Base-by-base conservation (phyloP, 1,140 invertebrate genomes). In the Sitobion miscanthi region DNA sequence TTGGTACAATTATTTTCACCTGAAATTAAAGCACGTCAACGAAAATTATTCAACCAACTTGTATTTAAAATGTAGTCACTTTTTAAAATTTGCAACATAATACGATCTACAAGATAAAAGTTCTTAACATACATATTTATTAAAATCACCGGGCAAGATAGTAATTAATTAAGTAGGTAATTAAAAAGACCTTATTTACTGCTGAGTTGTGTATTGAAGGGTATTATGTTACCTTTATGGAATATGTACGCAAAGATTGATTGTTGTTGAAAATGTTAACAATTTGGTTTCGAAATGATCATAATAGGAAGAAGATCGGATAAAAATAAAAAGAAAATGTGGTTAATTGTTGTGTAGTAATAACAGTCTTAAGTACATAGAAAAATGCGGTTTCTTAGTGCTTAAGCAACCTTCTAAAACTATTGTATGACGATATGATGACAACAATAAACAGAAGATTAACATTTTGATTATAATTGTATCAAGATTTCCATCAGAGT, bases 311-410 rank as follows among this genome's bases (percentile, higher is more conserved):
- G 77, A 93, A 93, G 91, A 93, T 93, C 47, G 82, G 82, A 85
- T 85, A 85, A 93, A 85, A 93, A 91, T 45, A 45, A 91, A 91
- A 91, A 38, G 62, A 91, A 77, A 91, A 92, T 93, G 91, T 42
- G 49, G 91, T 93, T 93, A 93, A 93, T 93, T 83, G 91, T 85
- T 93, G 47, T 92, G 21, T 92, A n/a, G 77, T 91, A 83, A 92
- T 93, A 54, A 93, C 54, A 86, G 25, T 86, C n/a, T 52, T 49
- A 52, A 93, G 47, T 54, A 54, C 25, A 35, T 45, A 93, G 23
- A 92, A 93, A 85, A 93, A 93, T 93, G 82, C 20, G 35, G 23
- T 38, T 85, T 62, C 23, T 85, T 38, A 49, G 49, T 42, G 35
- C 25, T 52, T 83, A 93, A 54, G 82, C 35, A 85, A 82, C 91